A percentile compares a stretch with the other conserved stretches of the same genome.
These are phyloP conservation scores for Artemia sp. DNA, from an alignment of 2,888 invertebrate genomes.

Conservation along the genomic window DNA sequence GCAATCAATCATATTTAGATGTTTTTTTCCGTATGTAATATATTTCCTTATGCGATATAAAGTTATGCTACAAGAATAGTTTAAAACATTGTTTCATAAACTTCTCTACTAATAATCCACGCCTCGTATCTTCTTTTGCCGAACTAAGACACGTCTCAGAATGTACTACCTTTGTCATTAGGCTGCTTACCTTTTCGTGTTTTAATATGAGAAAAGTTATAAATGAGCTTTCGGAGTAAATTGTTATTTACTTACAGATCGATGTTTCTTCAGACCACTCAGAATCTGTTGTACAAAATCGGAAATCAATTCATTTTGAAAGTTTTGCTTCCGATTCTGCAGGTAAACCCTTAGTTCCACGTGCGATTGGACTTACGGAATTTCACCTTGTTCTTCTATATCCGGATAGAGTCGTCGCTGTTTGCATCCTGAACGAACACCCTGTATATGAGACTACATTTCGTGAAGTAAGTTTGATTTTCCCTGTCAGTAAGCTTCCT, in stretches of 20 bases:
- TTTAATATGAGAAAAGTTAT: neutral
- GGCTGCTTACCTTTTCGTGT: too few relatives aligned
- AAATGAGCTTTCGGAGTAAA: neutral
- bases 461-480: conserved; percentile 38
- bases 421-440: conserved; percentile 68
- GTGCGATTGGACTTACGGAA: conserved; percentile 66
- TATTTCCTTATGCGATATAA: too few relatives aligned
- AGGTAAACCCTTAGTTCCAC: conserved; percentile 33
- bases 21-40: too few relatives aligned
- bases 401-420: conserved; percentile 59
- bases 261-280: conserved; percentile 19
- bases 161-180: too few relatives aligned
- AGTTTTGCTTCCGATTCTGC: neutral
- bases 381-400: conserved; percentile 76
- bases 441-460: conserved; percentile 68
- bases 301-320: conserved; percentile 23
- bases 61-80: too few relatives aligned
- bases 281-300: conserved; percentile 25
- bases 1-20: too few relatives aligned
- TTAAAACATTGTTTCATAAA: too few relatives aligned
- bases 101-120: too few relatives aligned
- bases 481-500: too few relatives aligned
- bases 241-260: conserved; percentile 13
- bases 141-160: too few relatives aligned
- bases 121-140: too few relatives aligned